Conservation (phyloP, 2,797 vertebrate genomes). For the Hoplostethus mediterraneus region DNA sequence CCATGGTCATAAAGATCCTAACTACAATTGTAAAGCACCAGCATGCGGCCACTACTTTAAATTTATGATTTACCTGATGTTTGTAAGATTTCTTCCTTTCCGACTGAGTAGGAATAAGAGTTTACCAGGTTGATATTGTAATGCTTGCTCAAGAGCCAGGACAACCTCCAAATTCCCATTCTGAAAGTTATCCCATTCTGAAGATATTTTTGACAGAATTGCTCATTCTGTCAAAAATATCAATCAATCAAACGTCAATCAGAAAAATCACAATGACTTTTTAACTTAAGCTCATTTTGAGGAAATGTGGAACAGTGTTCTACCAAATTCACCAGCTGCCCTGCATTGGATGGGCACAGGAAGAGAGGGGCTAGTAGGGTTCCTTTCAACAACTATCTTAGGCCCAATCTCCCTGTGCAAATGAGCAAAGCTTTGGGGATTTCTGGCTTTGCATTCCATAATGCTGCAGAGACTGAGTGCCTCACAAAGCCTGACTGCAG, state of each 20-base stretch:
- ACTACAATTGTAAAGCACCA: neutral
- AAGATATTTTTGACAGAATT: no score
- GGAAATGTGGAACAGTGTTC: conserved; percentile 34
- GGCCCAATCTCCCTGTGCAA: conserved; percentile 73
- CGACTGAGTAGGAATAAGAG: neutral
- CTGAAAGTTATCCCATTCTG: no score
- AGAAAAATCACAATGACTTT: neutral
- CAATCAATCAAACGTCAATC: neutral
- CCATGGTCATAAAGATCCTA: neutral
- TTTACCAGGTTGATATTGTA: neutral
- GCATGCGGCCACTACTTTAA: neutral
- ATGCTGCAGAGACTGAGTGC: conserved; percentile 77
- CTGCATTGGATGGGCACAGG: conserved; percentile 46
- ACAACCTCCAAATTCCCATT: neutral
- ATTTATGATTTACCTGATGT: neutral
- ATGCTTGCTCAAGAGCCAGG: neutral
- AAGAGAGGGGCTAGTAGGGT: conserved; percentile 52
- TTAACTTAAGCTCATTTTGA: neutral
- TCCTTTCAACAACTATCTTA: conserved; percentile 76
- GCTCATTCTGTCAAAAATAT: conserved; percentile 1
- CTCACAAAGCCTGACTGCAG: conserved; percentile 85
- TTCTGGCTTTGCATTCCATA: conserved; percentile 87
- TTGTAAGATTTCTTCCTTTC: neutral
- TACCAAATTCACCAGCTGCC: conserved; percentile 47
- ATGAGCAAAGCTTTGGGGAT: conserved; percentile 85